Conservation (phyloP, 2,797 vertebrate species). For the Chelmon rostratus region DNA sequence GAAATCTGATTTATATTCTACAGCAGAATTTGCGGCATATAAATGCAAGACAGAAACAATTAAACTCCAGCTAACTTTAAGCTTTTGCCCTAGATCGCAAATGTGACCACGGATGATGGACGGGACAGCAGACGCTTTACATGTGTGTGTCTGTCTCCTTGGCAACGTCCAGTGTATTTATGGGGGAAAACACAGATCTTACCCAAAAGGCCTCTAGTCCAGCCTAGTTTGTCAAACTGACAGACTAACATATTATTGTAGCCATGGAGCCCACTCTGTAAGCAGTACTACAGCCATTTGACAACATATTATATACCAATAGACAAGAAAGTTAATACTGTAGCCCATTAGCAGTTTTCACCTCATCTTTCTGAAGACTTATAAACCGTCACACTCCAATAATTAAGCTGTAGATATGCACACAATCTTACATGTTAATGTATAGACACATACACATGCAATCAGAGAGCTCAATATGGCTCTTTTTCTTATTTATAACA, state of each 20-base stretch:
- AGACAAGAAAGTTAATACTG: constrained; percentile 44
- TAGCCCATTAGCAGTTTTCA: constrained; percentile 50
- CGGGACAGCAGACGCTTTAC: constrained; percentile 20
- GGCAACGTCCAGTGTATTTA: constrained; percentile 58
- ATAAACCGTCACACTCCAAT: constrained; percentile 42
- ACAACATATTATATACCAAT: constrained; percentile 37
- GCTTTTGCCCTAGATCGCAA: constrained; percentile 4
- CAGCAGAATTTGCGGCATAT: not conserved
- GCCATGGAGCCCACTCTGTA: constrained; percentile 40
- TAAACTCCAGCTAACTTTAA: constrained; percentile 1
- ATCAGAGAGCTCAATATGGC: not conserved
- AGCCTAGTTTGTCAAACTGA: constrained; percentile 62
- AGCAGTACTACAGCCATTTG: constrained; percentile 31
- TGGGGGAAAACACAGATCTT: constrained; percentile 47
- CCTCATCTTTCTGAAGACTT: constrained; percentile 48
- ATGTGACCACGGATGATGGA: constrained; percentile 40
- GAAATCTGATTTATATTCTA: constrained; percentile 1
- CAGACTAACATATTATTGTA: constrained; percentile 67
- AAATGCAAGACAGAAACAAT: not conserved
- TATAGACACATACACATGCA: not conserved
- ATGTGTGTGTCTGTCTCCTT: constrained; percentile 52
- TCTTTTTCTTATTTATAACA: not conserved
- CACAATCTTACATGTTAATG: not conserved
- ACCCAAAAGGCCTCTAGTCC: constrained; percentile 29
- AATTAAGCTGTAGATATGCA: constrained; percentile 2